Conservation (phyloP, 2,797 vertebrate species). For the Scolopax bukidnonensis region DNA sequence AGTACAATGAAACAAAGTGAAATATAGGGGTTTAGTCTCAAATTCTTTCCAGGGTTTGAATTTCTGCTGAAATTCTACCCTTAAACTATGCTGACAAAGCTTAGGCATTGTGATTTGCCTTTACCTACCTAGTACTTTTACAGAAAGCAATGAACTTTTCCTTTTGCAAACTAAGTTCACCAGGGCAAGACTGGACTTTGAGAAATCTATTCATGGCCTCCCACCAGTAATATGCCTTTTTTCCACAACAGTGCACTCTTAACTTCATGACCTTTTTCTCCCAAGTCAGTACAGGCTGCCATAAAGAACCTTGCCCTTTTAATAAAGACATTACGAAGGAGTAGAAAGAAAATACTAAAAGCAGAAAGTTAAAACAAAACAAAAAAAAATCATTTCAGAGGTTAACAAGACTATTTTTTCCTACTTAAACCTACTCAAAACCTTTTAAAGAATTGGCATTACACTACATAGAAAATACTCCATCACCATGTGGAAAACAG, state of each 20-base stretch:
- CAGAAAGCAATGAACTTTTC: neutral
- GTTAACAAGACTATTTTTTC: neutral
- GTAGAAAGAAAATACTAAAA: neutral
- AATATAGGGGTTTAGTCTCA: neutral
- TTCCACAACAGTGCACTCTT: neutral
- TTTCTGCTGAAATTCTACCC: neutral
- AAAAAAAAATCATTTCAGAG: neutral
- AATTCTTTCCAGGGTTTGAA: neutral
- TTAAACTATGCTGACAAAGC: neutral
- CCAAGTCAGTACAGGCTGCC: neutral
- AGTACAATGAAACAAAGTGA: neutral
- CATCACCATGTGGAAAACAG: neutral
- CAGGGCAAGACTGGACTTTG: neutral
- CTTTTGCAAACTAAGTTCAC: neutral
- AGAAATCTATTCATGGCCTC: neutral
- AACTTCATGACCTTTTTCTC: slow-evolving; percentile 1
- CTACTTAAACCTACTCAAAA: neutral
- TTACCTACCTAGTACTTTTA: neutral
- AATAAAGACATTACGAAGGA: neutral
- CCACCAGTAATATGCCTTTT: neutral
- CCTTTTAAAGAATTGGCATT: neutral
- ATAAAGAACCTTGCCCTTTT: neutral
- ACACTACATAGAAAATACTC: neutral
- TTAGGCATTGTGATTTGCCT: neutral
- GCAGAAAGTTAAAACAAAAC: neutral